Conservation (phyloP, 2,797 vertebrate species). For the Epinephelus awoara region DNA sequence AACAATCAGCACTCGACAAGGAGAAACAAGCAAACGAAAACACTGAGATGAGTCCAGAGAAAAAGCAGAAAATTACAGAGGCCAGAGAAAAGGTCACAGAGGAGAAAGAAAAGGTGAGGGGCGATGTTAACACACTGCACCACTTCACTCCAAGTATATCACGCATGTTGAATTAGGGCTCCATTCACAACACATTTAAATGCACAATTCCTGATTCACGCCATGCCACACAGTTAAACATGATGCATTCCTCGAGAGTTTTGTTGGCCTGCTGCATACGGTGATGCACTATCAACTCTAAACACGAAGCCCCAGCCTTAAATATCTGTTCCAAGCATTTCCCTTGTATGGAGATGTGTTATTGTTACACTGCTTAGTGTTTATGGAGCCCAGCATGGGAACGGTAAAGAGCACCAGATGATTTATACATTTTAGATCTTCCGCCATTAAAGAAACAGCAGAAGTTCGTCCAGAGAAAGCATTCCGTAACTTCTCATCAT, state of each 20-base stretch:
- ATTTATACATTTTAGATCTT: slow-evolving; percentile 51
- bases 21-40: slow-evolving; percentile 84
- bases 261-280: slow-evolving; percentile 29
- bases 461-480: neutral
- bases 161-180: neutral
- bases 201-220: slow-evolving; percentile 25
- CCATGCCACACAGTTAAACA: slow-evolving; percentile 21
- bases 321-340: slow-evolving; percentile 50
- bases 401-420: slow-evolving; percentile 36
- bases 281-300: slow-evolving; percentile 44
- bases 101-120: slow-evolving; percentile 85
- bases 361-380: slow-evolving; percentile 67
- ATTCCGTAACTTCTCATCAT: slow-evolving; percentile 20
- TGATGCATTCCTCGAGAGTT: slow-evolving; percentile 24
- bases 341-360: slow-evolving; percentile 75
- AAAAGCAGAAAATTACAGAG: slow-evolving; percentile 84
- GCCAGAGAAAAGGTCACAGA: slow-evolving; percentile 81
- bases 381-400: slow-evolving; percentile 65
- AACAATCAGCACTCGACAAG: slow-evolving; percentile 81
- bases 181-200: slow-evolving; percentile 21
- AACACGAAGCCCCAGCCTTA: slow-evolving; percentile 52
- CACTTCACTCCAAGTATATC: neutral
- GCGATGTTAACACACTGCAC: slow-evolving; percentile 25
- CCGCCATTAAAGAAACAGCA: slow-evolving; percentile 32
- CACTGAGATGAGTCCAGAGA: slow-evolving; percentile 81